Base-by-base conservation (phyloP, 2,113 vertebrate genomes). In the Istiophorus platypterus region DNA sequence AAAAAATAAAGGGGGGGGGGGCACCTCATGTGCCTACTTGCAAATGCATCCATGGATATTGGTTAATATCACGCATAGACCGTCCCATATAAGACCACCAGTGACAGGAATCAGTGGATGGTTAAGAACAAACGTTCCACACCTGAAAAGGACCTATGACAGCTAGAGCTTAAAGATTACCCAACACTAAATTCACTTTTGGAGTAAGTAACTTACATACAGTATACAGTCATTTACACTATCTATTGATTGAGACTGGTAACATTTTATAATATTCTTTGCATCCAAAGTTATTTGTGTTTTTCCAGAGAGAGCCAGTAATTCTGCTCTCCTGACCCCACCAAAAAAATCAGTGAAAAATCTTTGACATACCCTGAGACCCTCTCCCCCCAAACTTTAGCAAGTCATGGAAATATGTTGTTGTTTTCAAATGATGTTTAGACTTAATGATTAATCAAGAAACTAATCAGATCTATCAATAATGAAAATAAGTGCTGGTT, bases 1-100 rank as follows among this genome's bases (percentile, higher is more conserved):
- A 68, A 49, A 78, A 73, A 77, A 59, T 54, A 67, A 68, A 29
- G 65, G 27, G 51, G 42, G 5, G n/a, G 37, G 65, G 27, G 51
- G 42, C 5, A 26, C 31, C 10, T 67, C 75, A 24, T 49, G 15
- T 34, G 54, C 17, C 56, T 24, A 9, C 47, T 73, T 63, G 49
- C 51, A 24, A 20, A 42, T 74, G 76, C 52, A 51, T 26, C 66
- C 37, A 13, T 51, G 51, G 34, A 57, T 72, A 51, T 57, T 49
- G n/a, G 22, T 45, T 24, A 24, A 13, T 24, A 47, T 15, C 9
- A 42, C 41, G 22, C 29, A 18, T 4, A 15, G 24, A 31, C n/a
- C 17, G 27, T 5, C 7, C 22, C 47, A 11, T 62, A 31, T 69
- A 11, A 57, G 39, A n/a, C 20, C n/a, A 12, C 20, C 37, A 2